A percentile compares a stretch with the other conserved stretches of the same genome.
These are phyloP conservation scores for Heliconius sara DNA, from an alignment of 2,888 invertebrate species.

Conservation along the genomic window DNA sequence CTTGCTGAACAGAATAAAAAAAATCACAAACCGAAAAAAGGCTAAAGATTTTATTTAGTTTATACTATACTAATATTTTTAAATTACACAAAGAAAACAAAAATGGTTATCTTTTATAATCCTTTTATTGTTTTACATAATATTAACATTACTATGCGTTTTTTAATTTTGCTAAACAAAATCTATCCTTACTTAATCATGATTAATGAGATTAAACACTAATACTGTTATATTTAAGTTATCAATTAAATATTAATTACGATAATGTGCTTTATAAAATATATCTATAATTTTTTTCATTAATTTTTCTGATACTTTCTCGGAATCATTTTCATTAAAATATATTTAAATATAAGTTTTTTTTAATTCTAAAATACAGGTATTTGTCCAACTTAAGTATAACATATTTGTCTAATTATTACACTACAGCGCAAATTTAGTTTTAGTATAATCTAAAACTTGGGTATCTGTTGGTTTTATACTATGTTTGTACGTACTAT, in stretches of 20 bases:
- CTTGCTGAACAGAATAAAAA: no score
- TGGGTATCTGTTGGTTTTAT: neutral
- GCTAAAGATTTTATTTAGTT: no score
- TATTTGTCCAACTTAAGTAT: no score
- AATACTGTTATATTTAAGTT: neutral
- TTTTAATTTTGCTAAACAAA: neutral
- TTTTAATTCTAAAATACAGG: neutral
- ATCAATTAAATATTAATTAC: neutral
- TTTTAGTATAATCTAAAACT: neutral
- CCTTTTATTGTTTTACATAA: neutral
- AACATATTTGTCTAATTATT: neutral
- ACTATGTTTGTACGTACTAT: neutral
- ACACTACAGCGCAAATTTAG: neutral
- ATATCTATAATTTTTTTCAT: neutral
- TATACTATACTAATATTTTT: neutral
- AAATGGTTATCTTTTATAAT: neutral
- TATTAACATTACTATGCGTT: neutral
- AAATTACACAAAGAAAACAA: neutral
- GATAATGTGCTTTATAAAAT: neutral
- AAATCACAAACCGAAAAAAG: neutral
- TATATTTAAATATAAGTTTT: no score
- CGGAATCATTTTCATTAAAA: neutral
- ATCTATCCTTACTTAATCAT: slow-evolving; percentile 3
- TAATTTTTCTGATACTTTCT: neutral
- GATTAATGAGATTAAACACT: slow-evolving; percentile 1